Percentiles rank a stretch among this genome's conserved stretches.
Evolutionary conservation across 2,113 vertebrate genomes (phyloP).

Genomic region (Macquaria ambigua): DNA sequence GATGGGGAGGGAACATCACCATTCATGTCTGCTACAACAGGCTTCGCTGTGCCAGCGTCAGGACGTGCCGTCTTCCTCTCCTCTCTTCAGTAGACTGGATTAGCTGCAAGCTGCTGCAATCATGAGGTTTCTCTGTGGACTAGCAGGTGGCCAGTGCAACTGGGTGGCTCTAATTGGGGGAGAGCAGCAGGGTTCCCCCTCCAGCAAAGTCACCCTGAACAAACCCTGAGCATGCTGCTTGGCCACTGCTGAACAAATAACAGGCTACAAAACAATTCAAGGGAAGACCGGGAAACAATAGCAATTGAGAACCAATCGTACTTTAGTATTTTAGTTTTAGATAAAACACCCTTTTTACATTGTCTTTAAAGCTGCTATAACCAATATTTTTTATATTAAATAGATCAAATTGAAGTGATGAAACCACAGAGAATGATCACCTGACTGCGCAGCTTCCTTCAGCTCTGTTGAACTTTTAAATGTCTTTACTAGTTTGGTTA

Average conservation of each 20-base stretch:
- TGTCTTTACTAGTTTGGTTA: not conserved
- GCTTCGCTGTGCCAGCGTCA: not conserved
- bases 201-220: conserved; percentile 46
- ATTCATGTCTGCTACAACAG: conserved; percentile 25
- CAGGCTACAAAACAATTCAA: not conserved
- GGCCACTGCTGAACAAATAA: conserved; percentile 18
- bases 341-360: not conserved
- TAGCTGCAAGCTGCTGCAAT: conserved; percentile 25
- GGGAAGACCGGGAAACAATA: not conserved
- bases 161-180: conserved; percentile 46
- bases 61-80: not conserved
- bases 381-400: not conserved
- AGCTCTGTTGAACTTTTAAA: not conserved
- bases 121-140: conserved; percentile 30
- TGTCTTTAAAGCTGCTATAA: not conserved
- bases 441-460: not conserved
- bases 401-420: not conserved
- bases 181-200: conserved; percentile 45
- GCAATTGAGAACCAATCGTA: not conserved
- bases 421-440: not conserved
- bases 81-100: conserved; percentile 1
- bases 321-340: not conserved
- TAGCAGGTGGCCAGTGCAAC: conserved; percentile 40
- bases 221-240: conserved; percentile 12
- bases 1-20: not conserved